Evolutionary conservation across 2,797 vertebrate genomes (phyloP).

Genomic region (Cyprinella venusta): DNA sequence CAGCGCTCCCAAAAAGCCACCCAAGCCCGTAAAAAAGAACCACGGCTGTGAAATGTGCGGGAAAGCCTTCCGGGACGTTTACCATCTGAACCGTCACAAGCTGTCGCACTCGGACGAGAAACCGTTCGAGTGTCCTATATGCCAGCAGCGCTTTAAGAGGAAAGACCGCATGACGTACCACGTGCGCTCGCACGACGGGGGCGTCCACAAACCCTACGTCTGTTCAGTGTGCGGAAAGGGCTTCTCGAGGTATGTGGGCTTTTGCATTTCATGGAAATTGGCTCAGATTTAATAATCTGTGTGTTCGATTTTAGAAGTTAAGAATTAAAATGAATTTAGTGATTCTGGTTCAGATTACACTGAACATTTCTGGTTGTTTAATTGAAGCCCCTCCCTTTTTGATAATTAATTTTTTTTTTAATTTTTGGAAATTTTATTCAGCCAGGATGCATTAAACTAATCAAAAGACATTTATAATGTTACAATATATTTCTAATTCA

Average conservation of each 20-base stretch:
- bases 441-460: not conserved
- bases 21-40: constrained; percentile 98
- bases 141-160: constrained; percentile 98
- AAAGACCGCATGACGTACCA: constrained; percentile 99
- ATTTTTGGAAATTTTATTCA: not conserved
- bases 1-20: constrained; percentile 87
- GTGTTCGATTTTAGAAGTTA: not conserved
- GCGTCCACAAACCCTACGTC: constrained; percentile 97
- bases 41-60: constrained; percentile 99
- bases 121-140: constrained; percentile 98
- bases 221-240: constrained; percentile 99
- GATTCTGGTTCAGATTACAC: not conserved
- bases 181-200: constrained; percentile 97
- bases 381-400: not conserved
- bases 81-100: constrained; percentile 99
- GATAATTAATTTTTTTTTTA: not conserved
- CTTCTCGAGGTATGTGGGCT: constrained; percentile 90
- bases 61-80: constrained; percentile 97
- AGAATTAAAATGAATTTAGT: not conserved
- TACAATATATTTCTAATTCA: not conserved
- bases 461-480: not conserved
- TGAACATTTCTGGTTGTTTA: not conserved
- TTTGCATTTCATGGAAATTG: not conserved
- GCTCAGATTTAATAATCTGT: not conserved
- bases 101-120: constrained; percentile 98